phyloP scores from a whole-genome alignment of 2,888 invertebrate genomes.

The Eupithecia pulchellata region DNA sequence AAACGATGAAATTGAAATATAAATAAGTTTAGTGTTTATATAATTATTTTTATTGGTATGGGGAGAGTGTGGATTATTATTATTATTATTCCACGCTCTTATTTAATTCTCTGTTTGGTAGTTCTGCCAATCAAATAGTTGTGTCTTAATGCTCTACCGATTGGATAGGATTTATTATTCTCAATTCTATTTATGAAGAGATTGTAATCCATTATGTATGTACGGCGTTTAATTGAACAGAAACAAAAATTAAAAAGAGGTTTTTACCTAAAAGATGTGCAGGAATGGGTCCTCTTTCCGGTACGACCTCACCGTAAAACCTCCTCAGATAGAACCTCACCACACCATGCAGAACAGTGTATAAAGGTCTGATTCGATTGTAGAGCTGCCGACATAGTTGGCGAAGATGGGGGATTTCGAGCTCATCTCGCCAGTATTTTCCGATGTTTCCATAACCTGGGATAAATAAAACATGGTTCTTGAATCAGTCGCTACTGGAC shows the following conservation, averaged over 20 bases:
- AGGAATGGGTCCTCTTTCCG: conserved; percentile 86
- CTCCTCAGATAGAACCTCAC: conserved; percentile 86
- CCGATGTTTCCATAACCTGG: conserved; percentile 88
- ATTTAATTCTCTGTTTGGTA: too few relatives aligned
- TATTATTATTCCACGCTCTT: too few relatives aligned
- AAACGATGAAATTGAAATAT: too few relatives aligned
- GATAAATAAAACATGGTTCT: conserved; percentile 1
- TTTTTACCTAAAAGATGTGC: conserved; percentile 88
- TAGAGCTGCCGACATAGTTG: conserved; percentile 82
- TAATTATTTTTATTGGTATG: too few relatives aligned
- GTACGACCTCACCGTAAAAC: conserved; percentile 84
- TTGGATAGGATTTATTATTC: too few relatives aligned
- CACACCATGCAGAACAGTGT: conserved; percentile 90
- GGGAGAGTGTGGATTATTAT: too few relatives aligned
- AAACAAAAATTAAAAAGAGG: not conserved
- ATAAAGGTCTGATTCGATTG: conserved; percentile 86
- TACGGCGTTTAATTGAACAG: not conserved
- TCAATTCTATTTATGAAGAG: too few relatives aligned
- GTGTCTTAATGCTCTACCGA: too few relatives aligned
- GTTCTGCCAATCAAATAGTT: too few relatives aligned
- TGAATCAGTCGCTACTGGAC: not conserved
- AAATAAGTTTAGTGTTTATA: too few relatives aligned
- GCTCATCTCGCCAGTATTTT: conserved; percentile 87
- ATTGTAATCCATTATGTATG: too few relatives aligned
- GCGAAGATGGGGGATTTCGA: conserved; percentile 86